Base-by-base conservation (phyloP, 2,888 invertebrate species). In the Lymantria dispar region DNA sequence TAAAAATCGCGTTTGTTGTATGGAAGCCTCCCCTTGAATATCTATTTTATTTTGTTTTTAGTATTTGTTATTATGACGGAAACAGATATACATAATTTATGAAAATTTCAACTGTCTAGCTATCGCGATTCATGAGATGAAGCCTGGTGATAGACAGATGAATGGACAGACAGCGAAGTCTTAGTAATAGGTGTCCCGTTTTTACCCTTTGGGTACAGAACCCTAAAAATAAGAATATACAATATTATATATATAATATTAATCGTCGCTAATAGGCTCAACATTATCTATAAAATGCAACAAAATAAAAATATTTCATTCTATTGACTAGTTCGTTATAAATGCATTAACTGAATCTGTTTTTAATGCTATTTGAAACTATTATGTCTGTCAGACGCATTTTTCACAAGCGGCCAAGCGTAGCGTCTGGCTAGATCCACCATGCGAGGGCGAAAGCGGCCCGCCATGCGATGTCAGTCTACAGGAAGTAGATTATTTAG, bases 321-420 rank as follows among this genome's bases (percentile, higher is more conserved):
- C n/a, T 8, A 38, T 8, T 52, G 50, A 50, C 47, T 40, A 46
- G 47, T 51, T 53, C 14, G 41, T 50, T 54, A 53, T 50, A 50
- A 39, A 53, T 43, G 43, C 54, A 53, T 54, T 52, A 62, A 47
- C 50, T 47, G 31, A 44, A 55, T 48, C 48, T 52, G 48, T 56
- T 57, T 63, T 58, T 58, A 67, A 43, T 56, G 53, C 62, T 55
- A 61, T 64, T n/a, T 68, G 48, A 47, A 60, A 47, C 52, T 58
- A 64, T 62, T 64, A 62, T 60, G 49, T 55, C 57, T 64, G 66
- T 78, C 15, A 78, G 79, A 71, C 71, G 73, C 80, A 85, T 86
- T 87, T 85, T 87, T 88, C 87, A 80, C 87, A 88, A 80, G 83
- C 86, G 73, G 60, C 83, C 76, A 76, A 78, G 77, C 87, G 80